Evolutionary conservation across 2,888 invertebrate species (phyloP).

Genomic region (Elaeidobius kamerunicus): DNA sequence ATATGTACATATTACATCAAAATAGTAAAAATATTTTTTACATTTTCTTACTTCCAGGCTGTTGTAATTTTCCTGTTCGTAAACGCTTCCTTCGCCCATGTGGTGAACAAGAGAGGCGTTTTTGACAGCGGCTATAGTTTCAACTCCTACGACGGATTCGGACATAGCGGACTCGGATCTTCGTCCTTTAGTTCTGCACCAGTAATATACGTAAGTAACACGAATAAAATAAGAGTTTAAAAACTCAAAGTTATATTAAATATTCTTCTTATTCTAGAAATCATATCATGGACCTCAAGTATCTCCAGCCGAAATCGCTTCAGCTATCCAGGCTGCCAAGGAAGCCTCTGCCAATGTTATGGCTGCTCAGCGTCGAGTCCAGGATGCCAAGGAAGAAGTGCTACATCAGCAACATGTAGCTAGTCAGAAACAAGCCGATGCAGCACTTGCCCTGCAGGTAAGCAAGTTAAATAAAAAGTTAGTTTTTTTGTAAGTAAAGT

Average conservation of each 20-base stretch:
- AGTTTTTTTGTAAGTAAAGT: neutral
- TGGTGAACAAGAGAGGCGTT: conserved; percentile 27
- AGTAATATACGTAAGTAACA: conserved; percentile 7
- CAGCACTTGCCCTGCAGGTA: conserved; percentile 52
- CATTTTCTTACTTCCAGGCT: conserved; percentile 18
- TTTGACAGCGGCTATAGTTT: conserved; percentile 25
- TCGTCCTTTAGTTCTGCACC: conserved; percentile 9
- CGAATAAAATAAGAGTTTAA: no score
- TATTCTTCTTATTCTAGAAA: conserved; percentile 18
- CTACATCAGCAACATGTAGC: conserved; percentile 70
- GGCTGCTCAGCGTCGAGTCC: conserved; percentile 69
- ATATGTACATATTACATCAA: neutral
- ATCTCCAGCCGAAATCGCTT: conserved; percentile 65
- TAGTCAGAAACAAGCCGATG: conserved; percentile 70
- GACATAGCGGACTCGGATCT: conserved; percentile 17
- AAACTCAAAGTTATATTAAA: neutral
- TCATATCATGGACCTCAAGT: conserved; percentile 39
- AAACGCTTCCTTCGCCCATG: conserved; percentile 16
- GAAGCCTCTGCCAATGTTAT: conserved; percentile 69
- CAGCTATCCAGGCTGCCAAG: conserved; percentile 70
- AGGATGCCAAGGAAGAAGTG: conserved; percentile 69
- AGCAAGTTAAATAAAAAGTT: neutral
- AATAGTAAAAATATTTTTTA: neutral
- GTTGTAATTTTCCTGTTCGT: conserved; percentile 27
- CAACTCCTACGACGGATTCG: conserved; percentile 23